Evolutionary conservation across 1,140 invertebrate species (phyloP).

Genomic region (Conopomorpha cramerella): DNA sequence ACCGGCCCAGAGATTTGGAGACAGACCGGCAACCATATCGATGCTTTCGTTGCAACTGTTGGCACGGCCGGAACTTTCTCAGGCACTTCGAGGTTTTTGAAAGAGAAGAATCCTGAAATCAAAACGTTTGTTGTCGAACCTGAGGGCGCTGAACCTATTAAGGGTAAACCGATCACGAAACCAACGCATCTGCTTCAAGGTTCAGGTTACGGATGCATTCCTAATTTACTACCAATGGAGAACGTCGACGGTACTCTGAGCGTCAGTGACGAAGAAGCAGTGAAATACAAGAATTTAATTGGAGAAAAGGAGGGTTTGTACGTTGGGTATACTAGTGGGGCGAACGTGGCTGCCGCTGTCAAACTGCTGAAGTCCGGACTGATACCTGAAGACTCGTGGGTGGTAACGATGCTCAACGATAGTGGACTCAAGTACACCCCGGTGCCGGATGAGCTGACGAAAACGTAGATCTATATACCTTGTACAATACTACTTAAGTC

Average conservation of each 20-base stretch:
- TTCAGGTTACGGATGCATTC: constrained; percentile 41
- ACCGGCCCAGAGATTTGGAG: constrained; percentile 49
- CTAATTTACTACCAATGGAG: constrained; percentile 33
- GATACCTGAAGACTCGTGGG: constrained; percentile 34
- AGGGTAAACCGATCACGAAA: constrained; percentile 32
- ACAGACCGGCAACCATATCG: constrained; percentile 37
- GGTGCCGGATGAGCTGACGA: constrained; percentile 12
- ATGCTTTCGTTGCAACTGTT: constrained; percentile 39
- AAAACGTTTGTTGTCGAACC: constrained; percentile 36
- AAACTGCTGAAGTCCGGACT: constrained; percentile 31
- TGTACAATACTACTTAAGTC: neutral
- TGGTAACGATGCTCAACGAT: constrained; percentile 38
- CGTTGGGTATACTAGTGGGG: constrained; percentile 45
- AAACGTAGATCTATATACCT: neutral
- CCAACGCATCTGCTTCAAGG: constrained; percentile 44
- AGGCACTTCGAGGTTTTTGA: constrained; percentile 35
- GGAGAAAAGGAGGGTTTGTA: constrained; percentile 43
- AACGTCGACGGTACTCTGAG: constrained; percentile 30
- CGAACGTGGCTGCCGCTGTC: constrained; percentile 41
- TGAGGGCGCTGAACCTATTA: constrained; percentile 33
- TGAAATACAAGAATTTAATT: constrained; percentile 32
- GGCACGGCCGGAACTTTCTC: constrained; percentile 42
- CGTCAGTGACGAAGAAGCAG: constrained; percentile 36
- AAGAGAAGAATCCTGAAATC: constrained; percentile 34
- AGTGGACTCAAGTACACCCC: constrained; percentile 41